Conservation (phyloP, 1,140 invertebrate genomes). For the Diploscapter pachys region DNA sequence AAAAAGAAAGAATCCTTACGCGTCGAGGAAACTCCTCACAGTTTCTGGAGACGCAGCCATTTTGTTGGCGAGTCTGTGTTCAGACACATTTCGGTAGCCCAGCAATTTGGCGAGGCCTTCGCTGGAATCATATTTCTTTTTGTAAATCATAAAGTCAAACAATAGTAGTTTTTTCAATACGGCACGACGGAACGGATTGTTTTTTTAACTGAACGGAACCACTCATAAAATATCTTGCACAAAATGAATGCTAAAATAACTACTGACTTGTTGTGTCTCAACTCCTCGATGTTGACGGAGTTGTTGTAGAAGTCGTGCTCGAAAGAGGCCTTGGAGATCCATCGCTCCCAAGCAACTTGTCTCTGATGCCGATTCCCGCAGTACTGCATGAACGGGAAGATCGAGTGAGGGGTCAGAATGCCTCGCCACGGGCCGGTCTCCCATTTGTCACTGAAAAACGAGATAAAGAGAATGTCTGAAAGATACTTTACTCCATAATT, state of each 20-base stretch:
- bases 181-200: too few relatives aligned
- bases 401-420: slow-evolving; percentile 41
- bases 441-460: slow-evolving; percentile 43
- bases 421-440: slow-evolving; percentile 50
- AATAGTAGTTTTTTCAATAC: too few relatives aligned
- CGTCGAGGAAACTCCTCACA: slow-evolving; percentile 53
- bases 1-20: background rate
- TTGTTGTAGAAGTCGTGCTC: slow-evolving; percentile 55
- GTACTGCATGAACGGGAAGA: slow-evolving; percentile 52
- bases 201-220: too few relatives aligned
- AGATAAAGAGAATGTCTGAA: too few relatives aligned
- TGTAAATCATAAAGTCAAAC: background rate
- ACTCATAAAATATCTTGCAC: too few relatives aligned
- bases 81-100: slow-evolving; percentile 48
- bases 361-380: slow-evolving; percentile 49
- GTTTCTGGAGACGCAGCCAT: slow-evolving; percentile 57
- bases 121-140: slow-evolving; percentile 32
- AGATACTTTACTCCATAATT: too few relatives aligned
- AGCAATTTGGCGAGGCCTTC: slow-evolving; percentile 55
- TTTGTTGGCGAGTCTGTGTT: slow-evolving; percentile 55
- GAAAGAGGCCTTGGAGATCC: slow-evolving; percentile 47
- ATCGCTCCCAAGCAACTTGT: slow-evolving; percentile 45
- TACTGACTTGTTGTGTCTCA: slow-evolving; percentile 51
- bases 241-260: slow-evolving; percentile 6
- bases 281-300: slow-evolving; percentile 56